Conservation (phyloP, 1,140 invertebrate species). For the Magallana angulata region DNA sequence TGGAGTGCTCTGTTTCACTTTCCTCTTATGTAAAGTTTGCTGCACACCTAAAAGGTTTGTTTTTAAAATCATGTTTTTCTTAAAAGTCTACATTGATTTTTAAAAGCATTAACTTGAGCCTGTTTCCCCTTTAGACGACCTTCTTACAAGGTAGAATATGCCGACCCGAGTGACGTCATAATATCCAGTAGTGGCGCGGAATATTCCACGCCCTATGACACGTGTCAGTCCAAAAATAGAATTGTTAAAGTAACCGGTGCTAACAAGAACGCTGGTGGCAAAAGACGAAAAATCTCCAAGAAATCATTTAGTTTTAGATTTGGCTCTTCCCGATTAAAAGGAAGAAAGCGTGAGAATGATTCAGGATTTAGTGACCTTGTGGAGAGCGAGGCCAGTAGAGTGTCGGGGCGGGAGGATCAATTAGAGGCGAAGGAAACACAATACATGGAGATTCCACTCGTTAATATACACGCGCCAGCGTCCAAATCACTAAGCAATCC, state of each 20-base stretch:
- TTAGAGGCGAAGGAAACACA: background rate
- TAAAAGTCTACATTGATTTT: background rate
- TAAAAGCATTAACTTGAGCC: background rate
- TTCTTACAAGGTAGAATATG: conserved; percentile 18
- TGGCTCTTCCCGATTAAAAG: background rate
- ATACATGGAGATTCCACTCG: conserved; percentile 7
- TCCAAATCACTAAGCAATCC: background rate
- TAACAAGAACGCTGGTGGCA: background rate
- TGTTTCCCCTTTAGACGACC: background rate
- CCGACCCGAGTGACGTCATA: conserved; percentile 15
- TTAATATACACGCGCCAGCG: background rate
- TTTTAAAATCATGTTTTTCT: background rate
- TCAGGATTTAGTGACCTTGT: conserved; percentile 6
- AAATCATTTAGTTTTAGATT: background rate
- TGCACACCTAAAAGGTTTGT: conserved; percentile 6
- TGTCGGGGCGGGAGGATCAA: background rate
- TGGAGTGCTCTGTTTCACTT: background rate
- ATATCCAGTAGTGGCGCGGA: conserved; percentile 7
- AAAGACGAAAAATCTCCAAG: background rate
- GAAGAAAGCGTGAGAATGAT: background rate
- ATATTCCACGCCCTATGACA: conserved; percentile 20
- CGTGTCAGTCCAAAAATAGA: background rate
- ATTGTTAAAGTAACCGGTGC: background rate
- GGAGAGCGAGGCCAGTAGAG: background rate
- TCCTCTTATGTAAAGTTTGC: background rate